These are phyloP conservation scores for Steinernema scapterisci DNA, from an alignment of 2,888 invertebrate genomes.

Conservation along the genomic window DNA sequence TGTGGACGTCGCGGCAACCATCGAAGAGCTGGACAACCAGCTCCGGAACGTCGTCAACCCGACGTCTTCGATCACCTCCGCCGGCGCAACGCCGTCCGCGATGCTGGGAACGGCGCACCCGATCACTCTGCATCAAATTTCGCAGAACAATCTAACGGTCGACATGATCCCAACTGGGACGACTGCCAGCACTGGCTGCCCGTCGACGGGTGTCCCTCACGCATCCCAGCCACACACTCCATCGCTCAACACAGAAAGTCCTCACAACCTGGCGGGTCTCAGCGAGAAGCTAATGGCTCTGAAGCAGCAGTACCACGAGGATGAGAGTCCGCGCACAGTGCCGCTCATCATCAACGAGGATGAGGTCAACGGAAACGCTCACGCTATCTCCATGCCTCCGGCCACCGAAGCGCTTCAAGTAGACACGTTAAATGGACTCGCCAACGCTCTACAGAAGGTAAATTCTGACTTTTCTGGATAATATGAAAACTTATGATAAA, in stretches of 20 bases:
- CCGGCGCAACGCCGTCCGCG: slow-evolving; percentile 8
- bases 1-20: slow-evolving; percentile 39
- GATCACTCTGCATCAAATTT: background rate
- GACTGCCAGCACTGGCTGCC: slow-evolving; percentile 6
- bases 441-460: slow-evolving; percentile 58
- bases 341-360: background rate
- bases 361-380: background rate
- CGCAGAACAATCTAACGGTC: slow-evolving; percentile 7
- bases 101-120: background rate
- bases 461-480: slow-evolving; percentile 9
- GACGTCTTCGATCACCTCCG: background rate
- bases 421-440: slow-evolving; percentile 59
- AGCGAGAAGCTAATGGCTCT: slow-evolving; percentile 32
- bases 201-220: slow-evolving; percentile 17
- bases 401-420: slow-evolving; percentile 49
- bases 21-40: slow-evolving; percentile 48
- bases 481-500: background rate
- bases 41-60: slow-evolving; percentile 45
- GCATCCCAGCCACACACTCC: slow-evolving; percentile 34
- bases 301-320: slow-evolving; percentile 32
- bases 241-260: background rate
- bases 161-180: background rate
- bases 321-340: slow-evolving; percentile 26
- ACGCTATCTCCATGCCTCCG: background rate
- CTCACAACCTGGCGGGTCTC: slow-evolving; percentile 30